phyloP scores from a whole-genome alignment of 2,113 vertebrate species.

The Melanerpes aurifrons region DNA sequence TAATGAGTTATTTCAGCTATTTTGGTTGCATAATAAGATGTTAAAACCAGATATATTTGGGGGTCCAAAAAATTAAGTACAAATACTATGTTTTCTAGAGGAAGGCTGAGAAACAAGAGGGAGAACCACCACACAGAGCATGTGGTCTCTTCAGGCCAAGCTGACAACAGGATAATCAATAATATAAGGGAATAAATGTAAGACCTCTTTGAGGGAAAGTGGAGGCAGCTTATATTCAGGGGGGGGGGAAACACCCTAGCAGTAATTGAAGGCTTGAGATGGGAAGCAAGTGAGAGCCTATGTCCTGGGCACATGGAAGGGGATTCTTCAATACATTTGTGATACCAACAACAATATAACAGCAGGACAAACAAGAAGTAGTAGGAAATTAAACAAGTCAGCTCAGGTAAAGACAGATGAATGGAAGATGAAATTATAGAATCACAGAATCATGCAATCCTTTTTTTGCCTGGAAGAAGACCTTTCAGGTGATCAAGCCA shows the following conservation, averaged over 20 bases:
- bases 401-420: not conserved
- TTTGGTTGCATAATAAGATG: not conserved
- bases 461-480: too few relatives aligned
- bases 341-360: not conserved
- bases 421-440: not conserved
- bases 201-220: not conserved
- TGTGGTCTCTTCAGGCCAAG: not conserved
- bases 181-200: not conserved
- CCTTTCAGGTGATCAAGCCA: too few relatives aligned
- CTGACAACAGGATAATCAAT: not conserved
- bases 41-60: not conserved
- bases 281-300: not conserved
- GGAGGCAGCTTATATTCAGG: not conserved
- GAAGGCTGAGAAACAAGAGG: rapidly evolving
- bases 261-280: not conserved
- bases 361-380: not conserved
- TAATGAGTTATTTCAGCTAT: not conserved
- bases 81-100: not conserved
- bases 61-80: not conserved
- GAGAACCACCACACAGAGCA: rapidly evolving
- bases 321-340: not conserved
- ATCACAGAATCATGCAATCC: too few relatives aligned
- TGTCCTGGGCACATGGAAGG: not conserved
- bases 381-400: not conserved
- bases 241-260: not conserved